Percentiles rank a stretch among this genome's conserved stretches.
phyloP scores from a whole-genome alignment of 2,113 vertebrate genomes.

The Salvelinus sp. region DNA sequence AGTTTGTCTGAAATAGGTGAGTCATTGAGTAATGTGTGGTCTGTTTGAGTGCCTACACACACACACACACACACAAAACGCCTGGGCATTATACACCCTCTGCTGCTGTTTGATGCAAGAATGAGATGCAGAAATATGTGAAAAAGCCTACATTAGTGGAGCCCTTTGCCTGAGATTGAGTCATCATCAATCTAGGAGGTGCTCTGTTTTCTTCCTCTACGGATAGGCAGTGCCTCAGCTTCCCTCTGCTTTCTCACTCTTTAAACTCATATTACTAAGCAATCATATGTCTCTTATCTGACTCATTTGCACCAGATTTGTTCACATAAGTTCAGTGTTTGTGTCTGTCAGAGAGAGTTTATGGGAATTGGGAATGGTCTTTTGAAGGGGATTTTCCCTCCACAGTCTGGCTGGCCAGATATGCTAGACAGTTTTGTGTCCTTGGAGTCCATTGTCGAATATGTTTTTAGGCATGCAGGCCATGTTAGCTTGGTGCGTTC shows the following conservation, averaged over 20 bases:
- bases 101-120: slow-evolving; percentile 6
- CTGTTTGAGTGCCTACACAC: background rate
- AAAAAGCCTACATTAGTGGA: slow-evolving; percentile 1
- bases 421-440: background rate
- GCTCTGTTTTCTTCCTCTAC: background rate
- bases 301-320: background rate
- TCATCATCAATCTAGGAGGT: background rate
- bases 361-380: background rate
- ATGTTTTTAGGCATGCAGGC: background rate
- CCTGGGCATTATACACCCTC: background rate
- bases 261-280: background rate
- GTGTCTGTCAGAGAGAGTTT: background rate
- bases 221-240: background rate
- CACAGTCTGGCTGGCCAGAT: background rate
- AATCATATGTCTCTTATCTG: background rate
- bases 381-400: background rate
- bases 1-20: background rate
- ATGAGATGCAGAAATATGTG: background rate
- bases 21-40: background rate
- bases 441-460: background rate
- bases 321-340: background rate
- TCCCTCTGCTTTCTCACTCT: background rate
- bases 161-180: background rate
- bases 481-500: background rate
- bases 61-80: background rate